These are phyloP conservation scores for Odontothrips loti DNA, from an alignment of 2,888 invertebrate species.

Conservation along the genomic window DNA sequence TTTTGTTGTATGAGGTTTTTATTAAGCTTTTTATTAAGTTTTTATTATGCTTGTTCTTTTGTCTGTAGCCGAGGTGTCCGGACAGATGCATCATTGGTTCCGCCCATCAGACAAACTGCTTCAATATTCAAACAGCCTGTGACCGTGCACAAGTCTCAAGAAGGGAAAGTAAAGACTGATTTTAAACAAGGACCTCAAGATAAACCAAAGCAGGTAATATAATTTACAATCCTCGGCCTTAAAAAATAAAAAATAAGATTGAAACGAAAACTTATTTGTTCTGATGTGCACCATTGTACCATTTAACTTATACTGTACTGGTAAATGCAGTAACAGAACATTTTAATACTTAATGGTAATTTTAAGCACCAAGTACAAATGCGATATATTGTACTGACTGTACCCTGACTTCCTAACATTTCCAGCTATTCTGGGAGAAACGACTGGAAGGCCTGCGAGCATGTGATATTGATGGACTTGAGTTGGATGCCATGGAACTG, in stretches of 20 bases:
- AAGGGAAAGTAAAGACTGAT: conserved; percentile 82
- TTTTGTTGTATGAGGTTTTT: neutral
- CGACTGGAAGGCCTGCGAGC: conserved; percentile 69
- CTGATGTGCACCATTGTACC: no score
- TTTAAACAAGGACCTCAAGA: conserved; percentile 85
- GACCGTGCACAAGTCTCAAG: conserved; percentile 88
- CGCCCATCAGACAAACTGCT: conserved; percentile 95
- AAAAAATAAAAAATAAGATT: neutral
- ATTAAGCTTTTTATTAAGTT: neutral
- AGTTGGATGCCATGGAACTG: conserved; percentile 77
- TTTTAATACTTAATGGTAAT: no score
- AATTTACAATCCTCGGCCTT: neutral
- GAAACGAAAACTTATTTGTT: neutral
- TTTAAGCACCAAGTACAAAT: no score
- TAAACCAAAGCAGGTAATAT: conserved; percentile 78
- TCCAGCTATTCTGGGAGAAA: conserved; percentile 67
- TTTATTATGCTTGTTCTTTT: neutral
- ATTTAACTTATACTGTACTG: no score
- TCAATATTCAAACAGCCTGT: conserved; percentile 99
- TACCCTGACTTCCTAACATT: neutral
- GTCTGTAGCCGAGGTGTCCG: conserved; percentile 65
- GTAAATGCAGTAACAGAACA: no score
- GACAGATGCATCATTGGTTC: conserved; percentile 83
- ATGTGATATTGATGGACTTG: conserved; percentile 78
- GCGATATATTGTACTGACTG: neutral